A percentile compares a stretch with the other conserved stretches of the same genome.
Conservation (phyloP, 2,113 vertebrate species). For the Alethe diademata region DNA sequence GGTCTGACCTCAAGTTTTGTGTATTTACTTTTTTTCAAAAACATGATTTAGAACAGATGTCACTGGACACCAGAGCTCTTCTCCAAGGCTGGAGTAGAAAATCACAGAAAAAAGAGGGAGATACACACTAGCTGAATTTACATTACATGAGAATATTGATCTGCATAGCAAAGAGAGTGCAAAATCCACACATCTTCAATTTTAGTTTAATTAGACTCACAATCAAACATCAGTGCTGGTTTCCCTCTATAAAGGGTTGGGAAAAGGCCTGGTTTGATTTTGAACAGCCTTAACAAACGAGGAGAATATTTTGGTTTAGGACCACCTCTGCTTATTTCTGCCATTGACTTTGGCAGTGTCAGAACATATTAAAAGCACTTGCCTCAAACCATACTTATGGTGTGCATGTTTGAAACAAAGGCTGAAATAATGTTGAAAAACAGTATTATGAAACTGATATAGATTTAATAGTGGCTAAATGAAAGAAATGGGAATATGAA, state of each 20-base stretch:
- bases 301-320: not conserved
- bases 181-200: not conserved
- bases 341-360: not conserved
- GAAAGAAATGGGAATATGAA: constrained; percentile 33
- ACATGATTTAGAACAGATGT: constrained; percentile 52
- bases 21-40: constrained; percentile 32
- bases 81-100: constrained; percentile 13
- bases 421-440: constrained; percentile 37
- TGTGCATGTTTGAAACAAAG: constrained; percentile 29
- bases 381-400: not conserved
- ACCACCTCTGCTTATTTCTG: not conserved
- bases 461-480: constrained; percentile 38
- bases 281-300: not conserved
- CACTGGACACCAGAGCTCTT: constrained; percentile 23
- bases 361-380: constrained; percentile 17
- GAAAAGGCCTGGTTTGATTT: not conserved
- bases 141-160: not conserved
- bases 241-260: not conserved
- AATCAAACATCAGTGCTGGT: not conserved
- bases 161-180: not conserved
- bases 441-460: constrained; percentile 32
- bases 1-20: constrained; percentile 39
- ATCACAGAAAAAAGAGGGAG: constrained; percentile 7
- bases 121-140: not conserved
- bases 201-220: not conserved